Evolutionary conservation across 2,113 vertebrate species (phyloP).

Genomic region (Lepus europaeus): DNA sequence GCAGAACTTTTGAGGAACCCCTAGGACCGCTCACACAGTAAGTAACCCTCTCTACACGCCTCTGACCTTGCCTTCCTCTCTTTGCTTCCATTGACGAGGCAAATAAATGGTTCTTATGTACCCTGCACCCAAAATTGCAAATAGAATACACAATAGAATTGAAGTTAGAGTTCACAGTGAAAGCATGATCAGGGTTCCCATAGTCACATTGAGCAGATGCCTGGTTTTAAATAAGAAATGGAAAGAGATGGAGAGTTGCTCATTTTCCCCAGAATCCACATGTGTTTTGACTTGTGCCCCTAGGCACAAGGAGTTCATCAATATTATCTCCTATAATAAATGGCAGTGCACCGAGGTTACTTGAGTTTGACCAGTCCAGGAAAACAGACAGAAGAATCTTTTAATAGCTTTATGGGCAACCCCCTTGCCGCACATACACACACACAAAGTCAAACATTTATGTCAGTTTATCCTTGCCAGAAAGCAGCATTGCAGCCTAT

Average conservation of each 20-base stretch:
- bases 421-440: background rate
- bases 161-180: background rate
- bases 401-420: background rate
- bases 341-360: background rate
- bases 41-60: background rate
- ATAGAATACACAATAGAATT: background rate
- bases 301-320: background rate
- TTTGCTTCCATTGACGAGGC: background rate
- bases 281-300: background rate
- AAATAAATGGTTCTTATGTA: background rate
- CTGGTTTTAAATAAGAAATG: background rate
- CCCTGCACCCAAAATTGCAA: background rate
- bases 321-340: background rate
- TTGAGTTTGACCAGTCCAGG: background rate
- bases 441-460: slow-evolving; percentile 50
- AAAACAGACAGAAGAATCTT: background rate
- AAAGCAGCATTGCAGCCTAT: slow-evolving; percentile 4
- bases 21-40: background rate
- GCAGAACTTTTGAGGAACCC: background rate
- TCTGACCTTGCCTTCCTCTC: background rate
- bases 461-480: slow-evolving; percentile 42
- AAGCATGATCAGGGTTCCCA: background rate
- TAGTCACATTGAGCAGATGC: background rate
- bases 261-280: background rate
- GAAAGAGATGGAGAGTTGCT: background rate